These are phyloP conservation scores for Tachystola acroxantha DNA, from an alignment of 2,888 invertebrate genomes.

Conservation along the genomic window DNA sequence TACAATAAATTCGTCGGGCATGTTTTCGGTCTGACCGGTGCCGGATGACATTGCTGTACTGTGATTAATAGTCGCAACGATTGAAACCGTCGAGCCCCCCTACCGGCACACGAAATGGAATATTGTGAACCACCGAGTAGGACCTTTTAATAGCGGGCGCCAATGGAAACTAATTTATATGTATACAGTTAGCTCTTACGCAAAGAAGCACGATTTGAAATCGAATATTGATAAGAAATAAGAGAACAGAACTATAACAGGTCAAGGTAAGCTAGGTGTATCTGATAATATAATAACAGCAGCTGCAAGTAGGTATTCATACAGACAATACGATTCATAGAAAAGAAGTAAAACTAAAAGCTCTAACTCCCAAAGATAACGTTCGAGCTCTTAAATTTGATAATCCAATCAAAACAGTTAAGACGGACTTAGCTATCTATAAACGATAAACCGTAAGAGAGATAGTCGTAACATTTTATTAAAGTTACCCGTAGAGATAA, in stretches of 20 bases:
- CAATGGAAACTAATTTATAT: constrained; percentile 61
- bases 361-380: no score
- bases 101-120: constrained; percentile 73
- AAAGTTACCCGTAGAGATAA: constrained; percentile 11
- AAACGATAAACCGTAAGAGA: constrained; percentile 3
- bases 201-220: not conserved
- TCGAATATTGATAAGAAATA: not conserved
- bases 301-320: no score
- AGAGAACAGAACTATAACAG: not conserved
- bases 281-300: no score
- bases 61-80: constrained; percentile 74
- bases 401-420: constrained; percentile 3
- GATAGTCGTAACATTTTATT: constrained; percentile 8
- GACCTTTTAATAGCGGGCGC: constrained; percentile 63
- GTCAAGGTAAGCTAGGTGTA: no score
- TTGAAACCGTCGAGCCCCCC: constrained; percentile 70
- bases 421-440: constrained; percentile 1
- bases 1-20: constrained; percentile 50
- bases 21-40: constrained; percentile 52
- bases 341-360: no score
- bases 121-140: constrained; percentile 56
- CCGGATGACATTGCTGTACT: constrained; percentile 74
- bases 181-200: constrained; percentile 24
- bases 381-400: not conserved
- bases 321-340: no score